Conservation (phyloP, 1,140 invertebrate species). For the Drosophila sp. region DNA sequence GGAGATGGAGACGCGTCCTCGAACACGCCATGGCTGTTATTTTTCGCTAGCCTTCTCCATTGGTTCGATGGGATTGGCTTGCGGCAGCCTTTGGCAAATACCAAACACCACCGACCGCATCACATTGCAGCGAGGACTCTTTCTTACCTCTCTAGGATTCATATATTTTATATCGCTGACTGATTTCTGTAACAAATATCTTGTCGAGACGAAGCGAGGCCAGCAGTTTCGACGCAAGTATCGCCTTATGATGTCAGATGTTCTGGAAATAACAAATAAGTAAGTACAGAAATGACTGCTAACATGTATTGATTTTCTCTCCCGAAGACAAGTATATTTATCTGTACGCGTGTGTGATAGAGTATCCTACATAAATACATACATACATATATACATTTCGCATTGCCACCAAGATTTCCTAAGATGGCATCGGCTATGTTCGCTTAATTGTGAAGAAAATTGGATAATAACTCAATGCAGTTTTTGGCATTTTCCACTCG, state of each 20-base stretch:
- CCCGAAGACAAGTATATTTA: neutral
- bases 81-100: conserved; percentile 78
- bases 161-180: conserved; percentile 87
- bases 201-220: conserved; percentile 85
- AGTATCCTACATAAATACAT: too few species aligned
- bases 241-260: conserved; percentile 86
- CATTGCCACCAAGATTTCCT: neutral
- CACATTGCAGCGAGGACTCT: conserved; percentile 84
- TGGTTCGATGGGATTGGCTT: conserved; percentile 79
- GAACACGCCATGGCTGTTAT: conserved; percentile 60
- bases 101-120: conserved; percentile 83
- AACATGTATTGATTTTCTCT: conserved; percentile 45
- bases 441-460: too few species aligned
- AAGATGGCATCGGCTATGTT: too few species aligned
- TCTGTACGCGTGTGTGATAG: neutral
- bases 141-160: conserved; percentile 85
- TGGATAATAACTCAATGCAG: too few species aligned
- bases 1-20: conserved; percentile 21
- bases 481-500: too few species aligned
- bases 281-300: conserved; percentile 80
- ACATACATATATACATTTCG: neutral
- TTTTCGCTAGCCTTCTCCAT: conserved; percentile 81
- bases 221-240: conserved; percentile 85
- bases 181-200: conserved; percentile 85
- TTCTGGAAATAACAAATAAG: conserved; percentile 89